Evolutionary conservation across 2,888 invertebrate genomes (phyloP), one percentile per base, ranked within the genome.

Genomic region (Hyppa rectilinea): DNA sequence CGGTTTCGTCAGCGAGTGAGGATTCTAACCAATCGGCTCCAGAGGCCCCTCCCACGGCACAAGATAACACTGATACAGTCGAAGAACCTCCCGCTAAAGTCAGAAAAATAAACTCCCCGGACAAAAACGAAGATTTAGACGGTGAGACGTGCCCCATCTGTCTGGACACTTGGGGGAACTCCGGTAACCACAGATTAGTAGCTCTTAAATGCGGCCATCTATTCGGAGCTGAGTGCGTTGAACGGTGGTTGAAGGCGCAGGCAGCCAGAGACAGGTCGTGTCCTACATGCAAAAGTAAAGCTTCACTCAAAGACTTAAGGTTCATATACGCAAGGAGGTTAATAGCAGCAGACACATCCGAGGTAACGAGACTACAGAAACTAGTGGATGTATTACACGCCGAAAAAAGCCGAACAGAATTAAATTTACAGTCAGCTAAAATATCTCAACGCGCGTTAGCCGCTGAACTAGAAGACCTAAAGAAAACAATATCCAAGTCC

Each of bases 141-240:
- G 98, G 97, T 0, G 96, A 97, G 86, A 96, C 96, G 0, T 99
- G 99, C 85, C 97, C 98, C 0, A 99, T 99, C 80, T 99, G 99
- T 89, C 96, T 99, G 78, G 99, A 99, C 67, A 93, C 96, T 4
- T 99, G 99, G 98, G 98, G 98, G 5, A 98, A 97, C 89, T 97
- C 97, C 0, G 99, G 99, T 0, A 97, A 96, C 0, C 99, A 99
- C 91, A 96, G 99, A 64, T 93, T 99, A 4, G 97, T 98, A n/a
- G 97, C 98, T 0, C 93, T 99, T 12, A 97, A 97, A 87, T 99
- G 99, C 92, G 99, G 99, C 0, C 99, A 99, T 93, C 92, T 99
- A 10, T 99, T 99, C 92, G 99, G 99, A 0, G 93, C 97, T 0
- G 96, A 96, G 26, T 99, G 99, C 89, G 97, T 99, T 12, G 93